Base-by-base conservation (phyloP, 2,797 vertebrate genomes). In the Characodon lateralis region DNA sequence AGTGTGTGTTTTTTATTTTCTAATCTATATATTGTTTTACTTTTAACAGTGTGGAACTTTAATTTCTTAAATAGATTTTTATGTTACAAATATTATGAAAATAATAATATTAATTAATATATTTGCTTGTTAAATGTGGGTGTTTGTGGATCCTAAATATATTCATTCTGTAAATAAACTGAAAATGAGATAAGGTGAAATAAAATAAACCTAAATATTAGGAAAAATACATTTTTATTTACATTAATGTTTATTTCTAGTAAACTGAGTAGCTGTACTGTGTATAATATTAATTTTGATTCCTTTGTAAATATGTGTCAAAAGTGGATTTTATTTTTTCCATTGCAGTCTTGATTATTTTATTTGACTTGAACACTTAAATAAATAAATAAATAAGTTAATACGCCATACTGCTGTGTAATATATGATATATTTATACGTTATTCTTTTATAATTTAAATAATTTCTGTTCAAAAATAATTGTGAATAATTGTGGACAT, bases 381-480 rank as follows among this genome's bases (percentile, higher is more conserved):
- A 35, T 35, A 65, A 24, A 41, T 41, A 41, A 66, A 31, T 41
- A 41, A 39, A 24, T 24, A 28, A 26, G 6, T 59, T 7, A 63
- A 35, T 35, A 35, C 20, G 2, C 10, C 20, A 1, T 65, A 20
- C 6, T 65, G 6, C 31, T 66, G 10, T 68, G 63, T 70, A 83
- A 26, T 69, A 28, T 83, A 74, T 89, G 77, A 74, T 61, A 68
- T 73, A 26, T 76, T 13, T 72, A 2, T 56, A 14, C 14, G 1
- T 18, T 28, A 13, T 61, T 58, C 6, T 65, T 20, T 2, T 3
- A 3, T 78, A 6, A 61, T 26, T 58, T 59, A 35, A 18, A 18
- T 79, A 8, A 26, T 69, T 51, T 22, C 3, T 76, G n/a, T 3
- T 5, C 16, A 12, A 51, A 51, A 43, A 9, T 12, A 10, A 56